Evolutionary conservation across 2,113 vertebrate genomes (phyloP).

Genomic region (Chloroceryle aenea): DNA sequence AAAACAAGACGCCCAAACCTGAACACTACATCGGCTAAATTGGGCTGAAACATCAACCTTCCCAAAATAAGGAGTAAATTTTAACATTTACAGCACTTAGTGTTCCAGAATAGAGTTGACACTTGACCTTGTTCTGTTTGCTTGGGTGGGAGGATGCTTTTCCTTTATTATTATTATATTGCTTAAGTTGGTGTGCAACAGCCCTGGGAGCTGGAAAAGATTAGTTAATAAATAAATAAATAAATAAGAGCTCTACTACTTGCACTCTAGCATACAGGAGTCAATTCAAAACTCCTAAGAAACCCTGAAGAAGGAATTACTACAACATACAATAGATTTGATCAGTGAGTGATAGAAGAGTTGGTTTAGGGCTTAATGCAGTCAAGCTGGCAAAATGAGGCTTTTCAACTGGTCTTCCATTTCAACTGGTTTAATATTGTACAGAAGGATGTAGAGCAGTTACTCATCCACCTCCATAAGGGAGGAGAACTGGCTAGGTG

Average conservation of each 20-base stretch:
- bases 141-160: background rate
- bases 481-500: background rate
- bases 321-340: background rate
- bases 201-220: background rate
- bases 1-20: background rate
- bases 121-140: background rate
- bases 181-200: background rate
- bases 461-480: slow-evolving; percentile 54
- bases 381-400: background rate
- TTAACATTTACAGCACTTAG: background rate
- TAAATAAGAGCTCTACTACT: background rate
- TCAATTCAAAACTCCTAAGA: background rate
- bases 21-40: rapidly evolving
- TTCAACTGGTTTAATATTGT: background rate
- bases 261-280: background rate
- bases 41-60: background rate
- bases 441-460: background rate
- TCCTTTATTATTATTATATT: background rate
- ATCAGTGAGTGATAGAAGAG: background rate
- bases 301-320: background rate
- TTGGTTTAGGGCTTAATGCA: background rate
- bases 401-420: background rate
- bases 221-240: background rate
- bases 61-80: background rate
- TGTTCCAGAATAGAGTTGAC: background rate